Conservation (phyloP, 2,797 vertebrate species). For the Sebastes aleutianus region DNA sequence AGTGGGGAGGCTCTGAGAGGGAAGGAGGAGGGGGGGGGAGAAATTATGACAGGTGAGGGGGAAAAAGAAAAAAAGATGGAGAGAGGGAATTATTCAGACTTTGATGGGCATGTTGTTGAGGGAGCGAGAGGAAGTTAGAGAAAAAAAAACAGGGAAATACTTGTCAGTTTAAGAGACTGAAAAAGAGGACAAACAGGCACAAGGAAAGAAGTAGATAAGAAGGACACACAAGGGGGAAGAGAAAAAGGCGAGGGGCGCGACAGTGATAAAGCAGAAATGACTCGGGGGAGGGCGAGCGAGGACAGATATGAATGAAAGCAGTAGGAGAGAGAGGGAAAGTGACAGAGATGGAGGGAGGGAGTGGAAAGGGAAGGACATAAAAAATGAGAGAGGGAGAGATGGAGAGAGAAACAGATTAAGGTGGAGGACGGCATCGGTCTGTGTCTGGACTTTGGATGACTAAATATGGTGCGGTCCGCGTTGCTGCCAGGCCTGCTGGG, state of each 20-base stretch:
- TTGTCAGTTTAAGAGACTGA: slow-evolving; percentile 26
- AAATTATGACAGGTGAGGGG: slow-evolving; percentile 25
- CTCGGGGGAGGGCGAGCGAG: slow-evolving; percentile 49
- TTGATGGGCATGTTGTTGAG: slow-evolving; percentile 29
- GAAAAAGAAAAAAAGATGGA: background rate
- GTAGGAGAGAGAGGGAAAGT: slow-evolving; percentile 52
- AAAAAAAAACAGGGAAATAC: slow-evolving; percentile 2
- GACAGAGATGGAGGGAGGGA: slow-evolving; percentile 56
- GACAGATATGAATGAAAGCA: slow-evolving; percentile 60
- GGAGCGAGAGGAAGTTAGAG: slow-evolving; percentile 22
- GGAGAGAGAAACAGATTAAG: slow-evolving; percentile 62
- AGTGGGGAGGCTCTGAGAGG: background rate
- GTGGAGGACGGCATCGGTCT: slow-evolving; percentile 54
- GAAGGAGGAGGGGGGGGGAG: background rate
- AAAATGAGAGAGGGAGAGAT: slow-evolving; percentile 52
- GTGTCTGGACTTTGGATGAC: slow-evolving; percentile 69
- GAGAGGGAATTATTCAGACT: slow-evolving; percentile 7
- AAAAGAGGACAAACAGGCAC: slow-evolving; percentile 26
- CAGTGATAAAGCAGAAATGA: slow-evolving; percentile 63
- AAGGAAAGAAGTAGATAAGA: slow-evolving; percentile 24
- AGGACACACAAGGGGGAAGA: slow-evolving; percentile 5
- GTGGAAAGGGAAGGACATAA: slow-evolving; percentile 47
- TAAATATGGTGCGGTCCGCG: slow-evolving; percentile 78
- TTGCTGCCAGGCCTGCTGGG: slow-evolving; percentile 55
- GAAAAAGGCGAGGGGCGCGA: slow-evolving; percentile 42